Percentiles rank a stretch among this genome's conserved stretches.
phyloP scores from a whole-genome alignment of 2,888 invertebrate genomes.

The Melanotus villosus region DNA sequence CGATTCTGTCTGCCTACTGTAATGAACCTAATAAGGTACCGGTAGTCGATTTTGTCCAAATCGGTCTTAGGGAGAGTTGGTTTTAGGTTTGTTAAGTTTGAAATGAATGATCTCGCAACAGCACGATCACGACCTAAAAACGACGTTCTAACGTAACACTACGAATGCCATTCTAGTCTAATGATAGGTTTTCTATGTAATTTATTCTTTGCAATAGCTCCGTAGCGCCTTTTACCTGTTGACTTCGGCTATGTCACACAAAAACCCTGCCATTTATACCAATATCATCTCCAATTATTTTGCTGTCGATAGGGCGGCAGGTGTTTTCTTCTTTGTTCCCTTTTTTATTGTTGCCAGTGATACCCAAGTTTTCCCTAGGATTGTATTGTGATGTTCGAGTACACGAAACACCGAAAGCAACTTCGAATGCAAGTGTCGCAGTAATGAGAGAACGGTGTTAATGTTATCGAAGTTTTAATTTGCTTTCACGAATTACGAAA shows the following conservation, averaged over 20 bases:
- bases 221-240: slow-evolving; percentile 42
- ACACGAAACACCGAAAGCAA: not conserved
- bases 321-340: slow-evolving; percentile 39
- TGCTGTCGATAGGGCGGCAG: slow-evolving; percentile 31
- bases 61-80: slow-evolving; percentile 11
- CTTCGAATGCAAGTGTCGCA: not conserved
- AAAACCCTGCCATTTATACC: slow-evolving; percentile 28
- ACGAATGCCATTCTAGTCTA: slow-evolving; percentile 33
- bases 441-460: not conserved
- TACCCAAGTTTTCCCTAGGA: slow-evolving; percentile 6
- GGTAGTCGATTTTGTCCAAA: slow-evolving; percentile 26
- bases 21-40: slow-evolving; percentile 22
- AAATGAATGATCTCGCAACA: slow-evolving; percentile 22
- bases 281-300: slow-evolving; percentile 39
- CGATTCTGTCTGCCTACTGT: not conserved
- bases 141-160: slow-evolving; percentile 12
- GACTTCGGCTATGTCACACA: slow-evolving; percentile 35
- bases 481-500: not conserved
- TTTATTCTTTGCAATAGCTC: slow-evolving; percentile 30
- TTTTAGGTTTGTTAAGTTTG: slow-evolving; percentile 12
- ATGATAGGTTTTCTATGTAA: slow-evolving; percentile 41
- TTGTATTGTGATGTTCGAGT: not conserved
- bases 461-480: not conserved
- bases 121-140: slow-evolving; percentile 35
- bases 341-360: not conserved